Evolutionary conservation across 2,113 vertebrate species (phyloP), one percentile per base, ranked within the genome.

Genomic region (zebrafish (Danio rerio)): DNA sequence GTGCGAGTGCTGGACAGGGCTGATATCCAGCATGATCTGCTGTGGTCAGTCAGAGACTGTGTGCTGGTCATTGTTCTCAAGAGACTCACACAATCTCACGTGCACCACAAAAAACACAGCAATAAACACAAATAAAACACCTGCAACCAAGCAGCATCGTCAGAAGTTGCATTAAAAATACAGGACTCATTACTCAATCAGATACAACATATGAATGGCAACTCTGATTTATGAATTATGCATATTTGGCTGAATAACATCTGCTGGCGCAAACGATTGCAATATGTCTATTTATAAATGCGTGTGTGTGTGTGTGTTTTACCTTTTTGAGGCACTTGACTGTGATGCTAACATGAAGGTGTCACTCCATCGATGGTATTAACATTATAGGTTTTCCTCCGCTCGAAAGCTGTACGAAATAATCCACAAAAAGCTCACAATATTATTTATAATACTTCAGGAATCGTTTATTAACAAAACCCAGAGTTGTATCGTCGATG

Each of bases 271-370:
- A 55, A 68, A 42, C 21, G 43, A 63, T 18, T 58, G 74, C 58
- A 63, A 40, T 77, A 50, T 77, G n/a, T 21, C 74, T 50, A 9
- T 42, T 75, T 59, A 18, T 13, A 13, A 5, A 75, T 75, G 56
- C 58, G 15, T 50, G 43, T 20, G 40, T 15, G 8, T 16, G 8
- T 56, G 15, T 45, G 11, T 21, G 10, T 52, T 0, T 61, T 85
- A 85, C 84, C 84, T 82, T 52, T 40, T 16, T 85, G 69, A 90
- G 92, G 91, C 88, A 92, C 92, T 93, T 91, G 71, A 78, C 89
- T 83, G 42, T 80, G 55, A 86, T 80, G 65, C 80, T 79, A 12
- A 31, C 43, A 83, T 18, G 6, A 83, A 59, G 66, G 59, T 84
- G 61, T 93, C 85, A 91, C 78, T 93, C 91, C 92, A 92, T 93